phyloP scores from a whole-genome alignment of 2,113 vertebrate species.

The Raja brachyura region DNA sequence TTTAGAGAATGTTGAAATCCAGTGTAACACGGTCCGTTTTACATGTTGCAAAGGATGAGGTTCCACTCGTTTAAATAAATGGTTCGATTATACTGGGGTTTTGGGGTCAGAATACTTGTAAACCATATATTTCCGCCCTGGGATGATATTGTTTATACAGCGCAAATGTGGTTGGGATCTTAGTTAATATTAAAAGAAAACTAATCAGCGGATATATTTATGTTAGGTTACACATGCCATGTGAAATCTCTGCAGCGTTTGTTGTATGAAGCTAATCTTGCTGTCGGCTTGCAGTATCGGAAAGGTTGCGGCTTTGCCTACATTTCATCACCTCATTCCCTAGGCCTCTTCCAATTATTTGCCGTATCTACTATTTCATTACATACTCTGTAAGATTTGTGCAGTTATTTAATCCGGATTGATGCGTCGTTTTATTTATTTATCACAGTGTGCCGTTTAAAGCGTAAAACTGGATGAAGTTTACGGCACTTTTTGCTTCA shows the following conservation, averaged over 20 bases:
- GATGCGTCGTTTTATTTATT: background rate
- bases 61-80: background rate
- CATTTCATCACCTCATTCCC: background rate
- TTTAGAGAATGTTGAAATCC: background rate
- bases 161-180: background rate
- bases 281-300: background rate
- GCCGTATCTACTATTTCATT: background rate
- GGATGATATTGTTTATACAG: background rate
- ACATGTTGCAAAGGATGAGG: no score
- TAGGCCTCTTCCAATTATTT: constrained; percentile 3
- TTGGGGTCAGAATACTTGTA: constrained; percentile 3
- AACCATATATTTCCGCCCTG: background rate
- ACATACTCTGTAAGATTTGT: background rate
- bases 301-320: background rate
- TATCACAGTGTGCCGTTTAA: background rate
- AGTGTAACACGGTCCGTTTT: background rate
- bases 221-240: background rate
- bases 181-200: background rate
- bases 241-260: background rate
- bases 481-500: background rate
- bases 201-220: background rate
- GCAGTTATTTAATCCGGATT: background rate
- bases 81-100: background rate
- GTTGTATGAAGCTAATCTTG: background rate
- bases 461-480: background rate